phyloP scores from a whole-genome alignment of 2,797 vertebrate species.

The Threskiornis aethiopicus region DNA sequence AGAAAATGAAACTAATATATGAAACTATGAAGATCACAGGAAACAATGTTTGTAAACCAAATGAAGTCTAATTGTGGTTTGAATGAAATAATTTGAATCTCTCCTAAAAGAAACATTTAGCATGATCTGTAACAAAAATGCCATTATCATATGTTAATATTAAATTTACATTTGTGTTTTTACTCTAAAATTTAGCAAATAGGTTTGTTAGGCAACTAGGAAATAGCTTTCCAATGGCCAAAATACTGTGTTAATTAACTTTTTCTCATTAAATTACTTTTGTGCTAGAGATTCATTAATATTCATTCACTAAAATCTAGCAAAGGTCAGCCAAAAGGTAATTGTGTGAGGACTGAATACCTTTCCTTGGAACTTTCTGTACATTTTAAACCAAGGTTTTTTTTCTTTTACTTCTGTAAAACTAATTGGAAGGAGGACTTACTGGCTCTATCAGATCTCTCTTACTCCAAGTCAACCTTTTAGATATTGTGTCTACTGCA shows the following conservation, averaged over 20 bases:
- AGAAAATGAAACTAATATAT: background rate
- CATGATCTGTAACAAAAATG: background rate
- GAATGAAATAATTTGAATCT: background rate
- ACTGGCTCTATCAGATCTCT: background rate
- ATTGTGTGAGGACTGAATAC: background rate
- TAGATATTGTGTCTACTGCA: background rate
- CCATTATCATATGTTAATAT: background rate
- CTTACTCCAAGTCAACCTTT: background rate
- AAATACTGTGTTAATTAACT: background rate
- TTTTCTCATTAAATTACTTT: conserved; percentile 1
- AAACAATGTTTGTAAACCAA: background rate
- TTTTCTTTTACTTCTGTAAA: background rate
- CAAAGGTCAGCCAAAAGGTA: conserved; percentile 12
- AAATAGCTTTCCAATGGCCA: background rate
- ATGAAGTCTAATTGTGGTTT: background rate
- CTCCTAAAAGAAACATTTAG: background rate
- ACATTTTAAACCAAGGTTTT: background rate
- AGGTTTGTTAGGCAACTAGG: background rate
- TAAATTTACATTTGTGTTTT: background rate
- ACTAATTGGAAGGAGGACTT: background rate
- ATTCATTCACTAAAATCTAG: background rate
- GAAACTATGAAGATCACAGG: background rate
- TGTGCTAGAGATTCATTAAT: background rate
- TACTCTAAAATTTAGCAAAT: background rate
- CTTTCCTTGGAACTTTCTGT: background rate